Percentiles rank a stretch among this genome's conserved stretches.
These are phyloP conservation scores for Condylostylus longicornis DNA, from an alignment of 1,140 invertebrate genomes.

Conservation along the genomic window DNA sequence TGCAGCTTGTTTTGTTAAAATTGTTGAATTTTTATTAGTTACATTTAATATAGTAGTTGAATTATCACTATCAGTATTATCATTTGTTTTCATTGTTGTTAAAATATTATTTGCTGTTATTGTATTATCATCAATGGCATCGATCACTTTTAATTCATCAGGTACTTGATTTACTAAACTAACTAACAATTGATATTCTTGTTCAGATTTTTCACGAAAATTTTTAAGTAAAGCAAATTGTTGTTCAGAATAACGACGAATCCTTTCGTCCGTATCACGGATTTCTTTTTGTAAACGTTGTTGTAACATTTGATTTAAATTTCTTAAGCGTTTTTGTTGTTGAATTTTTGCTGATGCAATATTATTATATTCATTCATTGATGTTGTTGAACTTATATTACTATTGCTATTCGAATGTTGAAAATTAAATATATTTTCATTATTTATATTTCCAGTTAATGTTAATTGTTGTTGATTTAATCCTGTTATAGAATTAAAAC, in stretches of 20 bases:
- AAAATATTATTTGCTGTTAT: slow-evolving; percentile 7
- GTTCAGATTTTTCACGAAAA: slow-evolving; percentile 25
- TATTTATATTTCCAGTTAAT: not conserved
- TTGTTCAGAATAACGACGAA: slow-evolving; percentile 19
- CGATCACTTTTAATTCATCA: slow-evolving; percentile 17
- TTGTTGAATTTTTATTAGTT: slow-evolving; percentile 19
- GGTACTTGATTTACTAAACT: slow-evolving; percentile 14
- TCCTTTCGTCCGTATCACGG: slow-evolving; percentile 16
- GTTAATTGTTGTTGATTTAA: not conserved
- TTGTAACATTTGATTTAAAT: slow-evolving; percentile 16
- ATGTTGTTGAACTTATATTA: slow-evolving; percentile 9
- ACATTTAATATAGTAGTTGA: too few species aligned
- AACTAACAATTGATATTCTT: slow-evolving; percentile 17
- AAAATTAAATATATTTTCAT: not conserved
- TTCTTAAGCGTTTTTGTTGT: slow-evolving; percentile 11
- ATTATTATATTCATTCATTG: slow-evolving; percentile 14
- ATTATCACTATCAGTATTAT: too few species aligned
- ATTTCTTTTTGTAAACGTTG: slow-evolving; percentile 22
- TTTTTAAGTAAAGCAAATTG: slow-evolving; percentile 24
- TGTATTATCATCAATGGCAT: slow-evolving; percentile 14
- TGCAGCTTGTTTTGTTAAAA: slow-evolving; percentile 8
- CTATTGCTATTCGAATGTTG: not conserved
- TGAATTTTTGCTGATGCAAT: slow-evolving; percentile 7
- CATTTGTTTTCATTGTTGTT: slow-evolving; percentile 1
- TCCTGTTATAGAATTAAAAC: too few species aligned